A percentile compares a stretch with the other conserved stretches of the same genome.
Conservation (phyloP, 2,888 invertebrate species). For the Limnephilus lunatus region DNA sequence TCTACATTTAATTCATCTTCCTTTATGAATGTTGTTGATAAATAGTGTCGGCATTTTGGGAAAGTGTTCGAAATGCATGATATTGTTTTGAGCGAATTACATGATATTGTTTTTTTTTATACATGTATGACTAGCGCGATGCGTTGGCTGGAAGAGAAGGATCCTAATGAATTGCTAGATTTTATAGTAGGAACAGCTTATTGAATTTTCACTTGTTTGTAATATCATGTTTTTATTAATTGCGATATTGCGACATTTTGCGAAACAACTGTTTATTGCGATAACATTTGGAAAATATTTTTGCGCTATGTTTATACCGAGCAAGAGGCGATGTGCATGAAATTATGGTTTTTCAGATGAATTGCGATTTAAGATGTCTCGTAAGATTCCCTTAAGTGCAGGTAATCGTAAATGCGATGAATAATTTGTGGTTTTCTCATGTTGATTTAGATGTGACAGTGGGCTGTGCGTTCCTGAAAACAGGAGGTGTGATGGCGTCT, state of each 20-base stretch:
- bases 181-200: neutral
- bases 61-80: neutral
- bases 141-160: neutral
- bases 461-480: slow-evolving; percentile 79
- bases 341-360: neutral
- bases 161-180: neutral
- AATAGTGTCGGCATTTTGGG: neutral
- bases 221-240: neutral
- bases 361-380: neutral
- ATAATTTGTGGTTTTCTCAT: neutral
- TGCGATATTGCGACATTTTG: slow-evolving; percentile 2
- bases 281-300: neutral
- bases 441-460: slow-evolving; percentile 73
- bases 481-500: slow-evolving; percentile 78
- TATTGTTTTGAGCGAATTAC: neutral
- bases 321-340: neutral
- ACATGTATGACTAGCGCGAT: neutral
- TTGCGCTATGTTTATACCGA: neutral
- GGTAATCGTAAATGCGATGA: neutral
- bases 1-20: neutral
- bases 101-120: neutral
- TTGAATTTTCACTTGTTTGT: neutral
- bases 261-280: neutral
- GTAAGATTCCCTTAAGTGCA: neutral
- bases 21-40: neutral